Evolutionary conservation across 2,888 invertebrate genomes (phyloP).

Genomic region (Himalopsyche kuldschensis): DNA sequence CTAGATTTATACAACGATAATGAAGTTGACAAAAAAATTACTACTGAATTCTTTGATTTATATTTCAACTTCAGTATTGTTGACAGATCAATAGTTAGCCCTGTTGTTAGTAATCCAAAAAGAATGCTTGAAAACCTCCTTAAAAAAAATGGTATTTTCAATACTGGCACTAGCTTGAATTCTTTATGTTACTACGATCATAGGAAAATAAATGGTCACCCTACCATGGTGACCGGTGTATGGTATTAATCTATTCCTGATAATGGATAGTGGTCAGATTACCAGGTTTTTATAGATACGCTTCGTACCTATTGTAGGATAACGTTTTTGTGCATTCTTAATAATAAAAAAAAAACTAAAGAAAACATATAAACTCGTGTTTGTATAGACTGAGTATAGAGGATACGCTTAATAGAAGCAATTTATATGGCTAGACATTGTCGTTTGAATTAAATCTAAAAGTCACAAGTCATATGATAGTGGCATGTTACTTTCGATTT

Average conservation of each 20-base stretch:
- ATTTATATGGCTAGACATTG: background rate
- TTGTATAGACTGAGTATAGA: background rate
- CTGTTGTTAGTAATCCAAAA: too few relatives aligned
- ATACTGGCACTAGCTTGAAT: too few relatives aligned
- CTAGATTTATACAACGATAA: too few relatives aligned
- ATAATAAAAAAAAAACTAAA: background rate
- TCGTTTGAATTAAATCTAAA: background rate
- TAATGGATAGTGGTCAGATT: constrained; percentile 11
- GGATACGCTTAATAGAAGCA: background rate
- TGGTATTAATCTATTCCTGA: constrained; percentile 11
- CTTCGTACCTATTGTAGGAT: background rate
- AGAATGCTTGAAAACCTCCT: too few relatives aligned
- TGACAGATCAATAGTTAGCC: too few relatives aligned
- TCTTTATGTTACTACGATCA: too few relatives aligned
- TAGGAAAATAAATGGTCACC: background rate
- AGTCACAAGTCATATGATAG: background rate
- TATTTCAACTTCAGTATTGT: too few relatives aligned
- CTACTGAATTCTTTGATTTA: too few relatives aligned
- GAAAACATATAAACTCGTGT: background rate
- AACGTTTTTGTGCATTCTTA: background rate
- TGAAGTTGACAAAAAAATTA: too few relatives aligned
- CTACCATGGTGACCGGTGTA: background rate
- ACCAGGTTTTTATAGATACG: background rate
- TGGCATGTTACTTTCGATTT: background rate
- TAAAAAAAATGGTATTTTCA: too few relatives aligned